Percentiles rank a stretch among this genome's conserved stretches.
Evolutionary conservation across 2,888 invertebrate genomes (phyloP).

Genomic region (Nineta flava): DNA sequence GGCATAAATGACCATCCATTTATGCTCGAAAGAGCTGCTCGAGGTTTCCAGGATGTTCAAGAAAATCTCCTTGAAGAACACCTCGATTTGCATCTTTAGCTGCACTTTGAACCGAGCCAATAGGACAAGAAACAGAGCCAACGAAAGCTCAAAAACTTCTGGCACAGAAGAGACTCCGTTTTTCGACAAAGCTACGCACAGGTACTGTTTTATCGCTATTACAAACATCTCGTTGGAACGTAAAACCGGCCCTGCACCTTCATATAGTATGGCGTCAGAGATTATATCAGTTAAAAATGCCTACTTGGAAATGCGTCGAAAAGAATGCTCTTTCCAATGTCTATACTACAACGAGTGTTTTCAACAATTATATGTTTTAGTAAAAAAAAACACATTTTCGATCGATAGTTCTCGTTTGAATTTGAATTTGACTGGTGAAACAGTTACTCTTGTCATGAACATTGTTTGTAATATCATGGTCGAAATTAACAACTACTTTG

Average conservation of each 20-base stretch:
- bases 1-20: slow-evolving; percentile 99
- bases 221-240: slow-evolving; percentile 95
- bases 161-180: slow-evolving; percentile 96
- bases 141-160: slow-evolving; percentile 95
- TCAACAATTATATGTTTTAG: too few species aligned
- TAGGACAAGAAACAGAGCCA: slow-evolving; percentile 91
- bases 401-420: too few species aligned
- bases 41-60: slow-evolving; percentile 94
- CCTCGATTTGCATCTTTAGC: slow-evolving; percentile 97
- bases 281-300: too few species aligned
- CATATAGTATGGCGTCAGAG: too few species aligned
- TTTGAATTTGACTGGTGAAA: too few species aligned
- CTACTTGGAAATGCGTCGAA: too few species aligned
- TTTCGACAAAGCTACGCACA: slow-evolving; percentile 97
- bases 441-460: too few species aligned
- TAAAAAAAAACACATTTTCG: too few species aligned
- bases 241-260: slow-evolving; percentile 93
- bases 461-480: too few species aligned
- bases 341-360: too few species aligned
- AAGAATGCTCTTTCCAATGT: too few species aligned
- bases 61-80: slow-evolving; percentile 98
- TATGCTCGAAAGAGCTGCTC: slow-evolving; percentile 95
- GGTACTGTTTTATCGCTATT: slow-evolving; percentile 93
- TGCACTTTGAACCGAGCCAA: slow-evolving; percentile 95
- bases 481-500: too few species aligned